Evolutionary conservation across 64 coral and sea anemone genomes (phyloP).

Genomic region (Astreopora myriophthalma): DNA sequence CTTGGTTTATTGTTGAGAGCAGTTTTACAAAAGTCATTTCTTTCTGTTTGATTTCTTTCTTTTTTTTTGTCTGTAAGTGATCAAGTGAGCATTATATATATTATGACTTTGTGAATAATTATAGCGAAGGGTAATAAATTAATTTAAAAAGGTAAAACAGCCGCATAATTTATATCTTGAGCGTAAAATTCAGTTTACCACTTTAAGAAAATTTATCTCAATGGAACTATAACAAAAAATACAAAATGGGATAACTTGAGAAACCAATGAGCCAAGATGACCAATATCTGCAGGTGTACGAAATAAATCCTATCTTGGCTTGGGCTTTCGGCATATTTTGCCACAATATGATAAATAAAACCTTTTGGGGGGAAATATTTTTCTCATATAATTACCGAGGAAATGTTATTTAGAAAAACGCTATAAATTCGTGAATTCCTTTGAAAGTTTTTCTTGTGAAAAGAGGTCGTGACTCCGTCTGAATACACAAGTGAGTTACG

Average conservation of each 20-base stretch:
- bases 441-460: background rate
- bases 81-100: constrained; percentile 38
- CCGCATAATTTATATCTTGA: constrained; percentile 21
- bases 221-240: background rate
- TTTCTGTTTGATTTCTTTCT: background rate
- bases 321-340: background rate
- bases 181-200: background rate
- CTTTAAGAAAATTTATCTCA: background rate
- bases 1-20: background rate
- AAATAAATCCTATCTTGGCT: background rate
- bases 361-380: background rate
- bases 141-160: background rate
- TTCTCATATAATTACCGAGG: background rate
- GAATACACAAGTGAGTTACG: constrained; percentile 43
- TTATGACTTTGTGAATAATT: constrained; percentile 31
- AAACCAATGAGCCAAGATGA: background rate
- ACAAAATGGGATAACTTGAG: background rate
- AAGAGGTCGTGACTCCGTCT: background rate
- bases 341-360: constrained; percentile 30
- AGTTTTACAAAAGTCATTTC: background rate
- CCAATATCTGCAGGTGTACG: background rate
- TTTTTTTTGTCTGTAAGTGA: background rate
- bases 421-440: background rate
- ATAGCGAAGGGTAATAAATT: constrained; percentile 47
- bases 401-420: background rate